A percentile compares a stretch with the other conserved stretches of the same genome.
phyloP scores from a whole-genome alignment of 2,113 vertebrate species.

The Takifugu flavidus region DNA sequence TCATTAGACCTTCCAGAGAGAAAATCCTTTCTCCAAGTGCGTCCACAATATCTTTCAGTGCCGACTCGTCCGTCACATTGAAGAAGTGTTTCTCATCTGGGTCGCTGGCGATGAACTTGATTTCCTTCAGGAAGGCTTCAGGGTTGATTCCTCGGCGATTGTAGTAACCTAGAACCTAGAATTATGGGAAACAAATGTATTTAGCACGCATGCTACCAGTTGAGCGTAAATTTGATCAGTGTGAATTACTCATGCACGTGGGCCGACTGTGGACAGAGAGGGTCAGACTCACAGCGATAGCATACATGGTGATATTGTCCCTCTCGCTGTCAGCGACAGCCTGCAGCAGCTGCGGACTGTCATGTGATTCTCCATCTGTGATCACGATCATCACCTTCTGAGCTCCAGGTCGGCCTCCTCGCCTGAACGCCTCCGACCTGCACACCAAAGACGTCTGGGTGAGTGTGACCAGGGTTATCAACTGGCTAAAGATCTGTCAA shows the following conservation, averaged over 20 bases:
- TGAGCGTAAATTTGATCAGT: too few species aligned
- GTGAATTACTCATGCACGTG: too few species aligned
- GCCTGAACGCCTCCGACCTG: constrained; percentile 83
- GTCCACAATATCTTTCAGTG: constrained; percentile 94
- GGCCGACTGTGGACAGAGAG: background rate
- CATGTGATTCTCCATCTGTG: constrained; percentile 95
- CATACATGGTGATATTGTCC: constrained; percentile 93
- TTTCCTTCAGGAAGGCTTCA: constrained; percentile 89
- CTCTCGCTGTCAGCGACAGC: constrained; percentile 85
- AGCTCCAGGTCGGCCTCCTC: constrained; percentile 87
- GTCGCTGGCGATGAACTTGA: constrained; percentile 93
- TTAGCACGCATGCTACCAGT: too few species aligned
- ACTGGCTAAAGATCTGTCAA: too few species aligned
- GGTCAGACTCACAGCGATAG: constrained; percentile 86
- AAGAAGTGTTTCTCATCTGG: constrained; percentile 95
- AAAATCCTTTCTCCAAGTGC: constrained; percentile 93
- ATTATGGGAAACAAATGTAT: too few species aligned
- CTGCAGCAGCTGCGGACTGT: constrained; percentile 85
- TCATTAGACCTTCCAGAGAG: constrained; percentile 84
- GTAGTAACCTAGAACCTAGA: constrained; percentile 92
- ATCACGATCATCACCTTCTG: constrained; percentile 98
- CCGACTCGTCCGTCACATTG: constrained; percentile 90
- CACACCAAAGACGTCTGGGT: background rate
- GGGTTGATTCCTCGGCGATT: constrained; percentile 94
- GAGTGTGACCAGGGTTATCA: too few species aligned